Percentiles rank a stretch among this genome's conserved stretches.
phyloP scores from a whole-genome alignment of 2,888 invertebrate species.

The Euplexia lucipara region DNA sequence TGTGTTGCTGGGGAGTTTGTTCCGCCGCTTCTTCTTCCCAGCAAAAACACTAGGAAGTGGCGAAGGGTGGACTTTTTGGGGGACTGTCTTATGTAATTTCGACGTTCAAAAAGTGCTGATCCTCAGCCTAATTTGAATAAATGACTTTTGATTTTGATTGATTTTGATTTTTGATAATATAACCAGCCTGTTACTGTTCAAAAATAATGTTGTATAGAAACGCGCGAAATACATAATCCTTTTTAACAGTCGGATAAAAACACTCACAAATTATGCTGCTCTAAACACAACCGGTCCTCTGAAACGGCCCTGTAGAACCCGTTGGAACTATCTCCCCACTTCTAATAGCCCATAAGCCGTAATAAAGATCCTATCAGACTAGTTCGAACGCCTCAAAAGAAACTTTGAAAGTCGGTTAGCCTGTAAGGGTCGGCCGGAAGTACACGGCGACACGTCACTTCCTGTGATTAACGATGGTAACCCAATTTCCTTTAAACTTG shows the following conservation, averaged over 20 bases:
- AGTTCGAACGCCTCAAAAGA: slow-evolving; percentile 54
- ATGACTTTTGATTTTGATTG: too few species aligned
- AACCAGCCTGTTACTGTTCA: too few species aligned
- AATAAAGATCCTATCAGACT: slow-evolving; percentile 66
- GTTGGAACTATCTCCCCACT: slow-evolving; percentile 20
- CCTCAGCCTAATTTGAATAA: too few species aligned
- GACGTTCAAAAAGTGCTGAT: too few species aligned
- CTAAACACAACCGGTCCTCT: neutral
- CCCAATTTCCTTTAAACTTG: slow-evolving; percentile 84
- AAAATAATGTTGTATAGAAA: too few species aligned
- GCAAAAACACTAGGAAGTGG: too few species aligned
- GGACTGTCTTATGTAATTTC: too few species aligned
- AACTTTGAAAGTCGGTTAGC: slow-evolving; percentile 61
- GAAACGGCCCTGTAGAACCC: slow-evolving; percentile 1
- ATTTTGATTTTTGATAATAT: too few species aligned
- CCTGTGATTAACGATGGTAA: slow-evolving; percentile 84
- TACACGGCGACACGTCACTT: slow-evolving; percentile 76
- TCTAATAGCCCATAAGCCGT: slow-evolving; percentile 49
- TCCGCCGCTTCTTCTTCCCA: too few species aligned
- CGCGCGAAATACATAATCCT: too few species aligned
- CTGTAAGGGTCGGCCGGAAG: slow-evolving; percentile 71
- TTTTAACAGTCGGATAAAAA: neutral
- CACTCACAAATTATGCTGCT: neutral
- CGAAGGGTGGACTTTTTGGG: too few species aligned
- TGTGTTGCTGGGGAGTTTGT: too few species aligned